Conservation (phyloP, 2,888 invertebrate species). For the Cryptus viduatorius region DNA sequence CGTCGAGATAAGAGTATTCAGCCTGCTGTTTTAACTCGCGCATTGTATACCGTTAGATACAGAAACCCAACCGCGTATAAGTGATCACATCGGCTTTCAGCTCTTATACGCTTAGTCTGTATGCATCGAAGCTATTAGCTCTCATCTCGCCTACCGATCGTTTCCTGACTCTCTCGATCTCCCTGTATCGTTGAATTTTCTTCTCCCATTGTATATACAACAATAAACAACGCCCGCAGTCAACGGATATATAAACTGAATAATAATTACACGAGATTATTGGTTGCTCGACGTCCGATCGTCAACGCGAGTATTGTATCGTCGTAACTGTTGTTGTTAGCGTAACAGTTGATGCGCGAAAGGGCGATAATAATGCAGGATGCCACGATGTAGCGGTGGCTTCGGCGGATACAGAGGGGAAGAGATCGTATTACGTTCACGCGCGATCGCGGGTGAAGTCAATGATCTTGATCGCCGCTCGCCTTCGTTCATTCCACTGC, state of each 20-base stretch:
- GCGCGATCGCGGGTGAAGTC: slow-evolving; percentile 67
- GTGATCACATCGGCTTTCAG: slow-evolving; percentile 42
- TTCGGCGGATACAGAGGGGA: slow-evolving; percentile 8
- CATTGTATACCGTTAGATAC: slow-evolving; percentile 62
- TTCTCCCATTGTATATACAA: not conserved
- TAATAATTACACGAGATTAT: not conserved
- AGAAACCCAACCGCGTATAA: slow-evolving; percentile 48
- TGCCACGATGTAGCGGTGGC: not conserved
- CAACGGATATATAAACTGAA: not conserved
- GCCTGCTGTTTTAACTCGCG: slow-evolving; percentile 52
- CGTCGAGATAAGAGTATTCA: slow-evolving; percentile 57
- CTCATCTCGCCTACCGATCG: slow-evolving; percentile 58
- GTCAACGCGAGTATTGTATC: slow-evolving; percentile 14
- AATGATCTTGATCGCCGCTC: slow-evolving; percentile 70
- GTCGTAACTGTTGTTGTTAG: slow-evolving; percentile 38
- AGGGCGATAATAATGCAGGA: slow-evolving; percentile 41
- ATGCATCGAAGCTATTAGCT: slow-evolving; percentile 54
- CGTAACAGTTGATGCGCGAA: slow-evolving; percentile 52
- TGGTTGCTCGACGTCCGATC: not conserved
- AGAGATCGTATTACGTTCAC: slow-evolving; percentile 69
- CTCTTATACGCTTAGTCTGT: slow-evolving; percentile 30
- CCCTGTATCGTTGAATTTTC: slow-evolving; percentile 17
- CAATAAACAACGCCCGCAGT: not conserved
- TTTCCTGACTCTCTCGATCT: slow-evolving; percentile 56
- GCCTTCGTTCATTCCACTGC: slow-evolving; percentile 54